These are phyloP conservation scores for Dinothrombium tinctorium DNA, from an alignment of 1,140 invertebrate genomes.

Conservation along the genomic window DNA sequence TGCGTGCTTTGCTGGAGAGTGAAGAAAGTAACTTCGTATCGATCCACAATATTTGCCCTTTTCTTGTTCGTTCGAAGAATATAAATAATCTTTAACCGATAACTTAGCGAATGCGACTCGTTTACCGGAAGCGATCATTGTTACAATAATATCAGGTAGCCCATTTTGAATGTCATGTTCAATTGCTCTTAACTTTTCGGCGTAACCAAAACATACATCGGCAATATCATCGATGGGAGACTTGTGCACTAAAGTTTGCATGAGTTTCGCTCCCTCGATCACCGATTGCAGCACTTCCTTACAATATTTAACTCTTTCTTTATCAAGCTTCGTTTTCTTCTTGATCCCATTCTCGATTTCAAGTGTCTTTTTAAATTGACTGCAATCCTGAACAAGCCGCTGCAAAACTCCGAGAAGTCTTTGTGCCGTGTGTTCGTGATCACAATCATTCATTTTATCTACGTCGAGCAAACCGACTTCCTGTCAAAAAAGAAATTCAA, in stretches of 20 bases:
- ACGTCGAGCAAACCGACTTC: conserved; percentile 34
- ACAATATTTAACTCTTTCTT: conserved; percentile 50
- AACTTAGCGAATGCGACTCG: conserved; percentile 57
- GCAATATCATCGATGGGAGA: background rate
- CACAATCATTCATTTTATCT: conserved; percentile 33
- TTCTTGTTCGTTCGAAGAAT: conserved; percentile 49
- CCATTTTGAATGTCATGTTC: conserved; percentile 47
- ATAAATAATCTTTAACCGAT: conserved; percentile 45
- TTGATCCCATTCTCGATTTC: conserved; percentile 29
- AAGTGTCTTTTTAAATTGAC: conserved; percentile 24
- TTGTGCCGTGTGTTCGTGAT: conserved; percentile 33
- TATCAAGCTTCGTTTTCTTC: conserved; percentile 63
- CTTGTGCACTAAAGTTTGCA: conserved; percentile 6
- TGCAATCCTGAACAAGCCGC: conserved; percentile 26
- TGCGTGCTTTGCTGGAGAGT: too few species aligned
- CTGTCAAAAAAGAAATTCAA: conserved; percentile 29
- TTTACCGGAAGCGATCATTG: conserved; percentile 57
- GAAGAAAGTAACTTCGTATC: too few species aligned
- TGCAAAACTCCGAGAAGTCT: conserved; percentile 28
- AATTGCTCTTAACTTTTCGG: background rate
- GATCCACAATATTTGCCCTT: conserved; percentile 49
- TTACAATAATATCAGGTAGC: conserved; percentile 64
- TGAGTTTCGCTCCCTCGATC: background rate
- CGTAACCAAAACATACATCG: background rate
- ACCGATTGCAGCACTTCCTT: conserved; percentile 38